Evolutionary conservation across 30 jellyfish, hydroid and myxozoan genomes (phyloP), one percentile per base, ranked within the genome.

Genomic region (Rhopilema esculentum): DNA sequence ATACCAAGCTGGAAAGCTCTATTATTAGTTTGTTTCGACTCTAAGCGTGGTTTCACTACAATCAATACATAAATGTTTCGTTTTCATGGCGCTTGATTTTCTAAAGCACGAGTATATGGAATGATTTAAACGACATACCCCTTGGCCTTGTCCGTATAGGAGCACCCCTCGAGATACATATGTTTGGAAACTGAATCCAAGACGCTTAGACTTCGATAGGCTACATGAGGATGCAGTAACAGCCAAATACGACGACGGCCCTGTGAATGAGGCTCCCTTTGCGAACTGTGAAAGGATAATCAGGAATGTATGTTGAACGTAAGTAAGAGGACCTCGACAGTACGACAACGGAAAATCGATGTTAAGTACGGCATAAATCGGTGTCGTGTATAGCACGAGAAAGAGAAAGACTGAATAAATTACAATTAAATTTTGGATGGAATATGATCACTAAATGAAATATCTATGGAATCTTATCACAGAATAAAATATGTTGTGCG

Each of bases 121-220:
- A n/a, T n/a, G n/a, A n/a, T n/a, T n/a, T n/a, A n/a, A 27, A 8
- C 23, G 4, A 67, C 84, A 15, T 75, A 86, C 95, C 89, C 89
- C 96, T 62, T 69, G 24, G 33, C 94, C 96, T 49, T 84, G 69
- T 49, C 93, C 96, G 77, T 71, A 79, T n/a, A 93, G 65, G n/a
- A 93, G 87, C 22, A 82, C 91, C 19, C 87, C 97, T 15, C 75
- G 79, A 20, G 87, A 27, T 26, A 49, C 72, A 50, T 67, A 69
- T 1, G 98, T 88, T 64, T 88, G 98, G 94, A 93, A 93, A 64
- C 96, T 83, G 87, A 93, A 88, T 4, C 94, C 95, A 69, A 93
- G 72, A 49, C 90, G 53, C 66, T 49, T 53, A 20, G 79, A 72
- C 0, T 78, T 8, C 8, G 88, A 33, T 8, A 88, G 31, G 17